Evolutionary conservation across 2,797 vertebrate genomes (phyloP), one percentile per base, ranked within the genome.

Genomic region (Sus cebifrons): DNA sequence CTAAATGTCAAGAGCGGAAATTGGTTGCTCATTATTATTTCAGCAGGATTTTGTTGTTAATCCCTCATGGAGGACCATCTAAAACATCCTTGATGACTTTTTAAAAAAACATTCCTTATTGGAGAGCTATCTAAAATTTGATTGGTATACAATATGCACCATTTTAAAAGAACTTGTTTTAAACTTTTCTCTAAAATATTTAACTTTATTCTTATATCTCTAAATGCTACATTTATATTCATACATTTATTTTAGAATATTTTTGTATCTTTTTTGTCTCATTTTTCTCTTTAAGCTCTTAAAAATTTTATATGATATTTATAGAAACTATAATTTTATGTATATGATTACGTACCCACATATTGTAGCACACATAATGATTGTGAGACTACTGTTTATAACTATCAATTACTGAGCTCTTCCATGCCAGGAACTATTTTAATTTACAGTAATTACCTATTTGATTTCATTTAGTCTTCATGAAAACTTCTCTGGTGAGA

Each of bases 1-100:
- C 40, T 73, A 90, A 96, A 81, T 92, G 52, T 86, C 78, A 93
- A 84, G 67, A 81, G 77, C 12, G 86, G 25, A 89, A 85, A 86
- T 56, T 21, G 44, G 49, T 78, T 78, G 32, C 8, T 86, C 36
- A 64, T 90, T 91, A 73, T 67, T 54, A 91, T 94, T 93, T 83
- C 62, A 75, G 49, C 11, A 88, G 17, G 96, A 32, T 65, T 92
- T 81, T 91, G 91, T 94, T 73, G 79, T 32, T 74, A 60, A 58
- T 44, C 5, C 5, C 27, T 91, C 44, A 60, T 68, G 11, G 10
- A 94, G 7, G 10, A 75, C 54, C 32, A 94, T 12, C 56, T 83
- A 60, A 94, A 91, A 95, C 6, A 79, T 21, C 6, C 29, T 86
- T 14, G 36, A 82, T 10, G 78, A 87, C 54, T 92, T 82, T 92